phyloP scores from a whole-genome alignment of 1,140 invertebrate genomes.

The Notospermus geniculatus region DNA sequence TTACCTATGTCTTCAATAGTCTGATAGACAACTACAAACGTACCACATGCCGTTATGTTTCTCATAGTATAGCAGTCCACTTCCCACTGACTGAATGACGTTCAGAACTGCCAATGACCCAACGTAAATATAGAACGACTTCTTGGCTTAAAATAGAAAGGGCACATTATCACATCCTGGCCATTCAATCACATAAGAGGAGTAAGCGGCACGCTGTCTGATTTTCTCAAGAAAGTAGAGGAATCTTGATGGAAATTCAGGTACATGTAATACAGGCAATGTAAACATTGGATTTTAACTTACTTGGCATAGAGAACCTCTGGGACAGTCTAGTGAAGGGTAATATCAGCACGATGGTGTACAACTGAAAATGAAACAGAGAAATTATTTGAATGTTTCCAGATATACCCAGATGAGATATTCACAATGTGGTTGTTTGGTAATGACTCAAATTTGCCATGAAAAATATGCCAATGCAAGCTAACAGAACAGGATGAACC shows the following conservation, averaged over 20 bases:
- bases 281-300: conserved; percentile 44
- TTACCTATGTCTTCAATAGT: too few relatives aligned
- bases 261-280: background rate
- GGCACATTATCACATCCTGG: background rate
- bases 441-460: too few relatives aligned
- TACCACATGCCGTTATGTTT: conserved; percentile 66
- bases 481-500: too few relatives aligned
- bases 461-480: too few relatives aligned
- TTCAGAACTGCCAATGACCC: conserved; percentile 68
- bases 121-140: conserved; percentile 76
- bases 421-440: too few relatives aligned
- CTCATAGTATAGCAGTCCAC: conserved; percentile 67
- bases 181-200: too few relatives aligned
- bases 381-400: background rate
- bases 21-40: too few relatives aligned
- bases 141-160: conserved; percentile 65
- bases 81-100: conserved; percentile 73
- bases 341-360: conserved; percentile 70
- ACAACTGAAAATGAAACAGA: conserved; percentile 60
- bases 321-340: conserved; percentile 74
- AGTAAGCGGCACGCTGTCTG: too few relatives aligned
- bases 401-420: background rate
- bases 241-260: background rate
- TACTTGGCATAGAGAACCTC: conserved; percentile 74
- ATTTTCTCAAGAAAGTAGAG: background rate